Conservation (phyloP, 2,888 invertebrate genomes). For the Drosophila aldrichi region DNA sequence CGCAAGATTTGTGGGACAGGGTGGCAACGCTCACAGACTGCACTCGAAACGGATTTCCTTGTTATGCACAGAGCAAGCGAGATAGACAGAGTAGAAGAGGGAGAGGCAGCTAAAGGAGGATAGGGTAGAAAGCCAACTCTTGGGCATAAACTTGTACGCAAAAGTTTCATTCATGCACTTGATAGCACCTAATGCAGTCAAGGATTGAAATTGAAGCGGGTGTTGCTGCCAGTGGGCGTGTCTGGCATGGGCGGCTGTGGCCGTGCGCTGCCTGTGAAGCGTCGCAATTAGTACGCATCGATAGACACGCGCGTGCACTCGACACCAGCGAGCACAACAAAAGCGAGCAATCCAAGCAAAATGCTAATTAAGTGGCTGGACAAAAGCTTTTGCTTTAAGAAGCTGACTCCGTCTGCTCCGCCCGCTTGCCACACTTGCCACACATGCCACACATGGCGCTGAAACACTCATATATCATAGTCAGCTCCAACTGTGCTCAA, state of each 20-base stretch:
- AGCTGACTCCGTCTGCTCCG: background rate
- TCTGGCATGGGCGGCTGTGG: background rate
- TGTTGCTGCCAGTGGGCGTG: slow-evolving; percentile 5
- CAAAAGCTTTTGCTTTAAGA: slow-evolving; percentile 43
- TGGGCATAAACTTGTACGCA: slow-evolving; percentile 51
- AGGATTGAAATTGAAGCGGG: slow-evolving; percentile 47
- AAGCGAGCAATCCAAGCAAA: slow-evolving; percentile 63
- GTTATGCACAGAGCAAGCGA: slow-evolving; percentile 49
- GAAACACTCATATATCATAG: slow-evolving; percentile 73
- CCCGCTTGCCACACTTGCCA: slow-evolving; percentile 11
- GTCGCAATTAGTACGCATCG: slow-evolving; percentile 81
- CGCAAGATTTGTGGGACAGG: slow-evolving; percentile 26
- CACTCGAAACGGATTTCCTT: slow-evolving; percentile 77
- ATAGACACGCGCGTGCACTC: slow-evolving; percentile 79
- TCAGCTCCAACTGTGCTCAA: slow-evolving; percentile 65
- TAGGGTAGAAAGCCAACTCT: background rate
- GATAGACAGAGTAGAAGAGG: background rate
- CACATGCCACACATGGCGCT: slow-evolving; percentile 38
- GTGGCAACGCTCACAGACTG: slow-evolving; percentile 27
- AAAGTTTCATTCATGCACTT: slow-evolving; percentile 62
- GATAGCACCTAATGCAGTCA: slow-evolving; percentile 67
- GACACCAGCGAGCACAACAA: slow-evolving; percentile 52
- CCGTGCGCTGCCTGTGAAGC: slow-evolving; percentile 38
- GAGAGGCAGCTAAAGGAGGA: background rate
- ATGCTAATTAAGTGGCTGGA: slow-evolving; percentile 77